Conservation (phyloP, 1,140 invertebrate genomes). For the Steinernema feltiae region DNA sequence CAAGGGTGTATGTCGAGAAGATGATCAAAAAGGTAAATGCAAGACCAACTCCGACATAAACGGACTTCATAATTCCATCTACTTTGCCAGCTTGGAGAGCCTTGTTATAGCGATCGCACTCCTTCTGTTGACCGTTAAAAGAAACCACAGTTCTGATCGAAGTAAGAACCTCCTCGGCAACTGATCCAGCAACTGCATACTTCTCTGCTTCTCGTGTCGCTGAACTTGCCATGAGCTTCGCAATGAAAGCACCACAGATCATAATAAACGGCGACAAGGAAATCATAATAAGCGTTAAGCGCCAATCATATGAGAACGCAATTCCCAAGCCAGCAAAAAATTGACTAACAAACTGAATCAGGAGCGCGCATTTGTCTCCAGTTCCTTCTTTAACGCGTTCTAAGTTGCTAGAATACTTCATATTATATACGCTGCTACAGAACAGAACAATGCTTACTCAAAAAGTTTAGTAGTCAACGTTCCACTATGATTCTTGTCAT, state of each 20-base stretch:
- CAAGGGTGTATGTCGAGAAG: constrained; percentile 39
- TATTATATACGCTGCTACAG: neutral
- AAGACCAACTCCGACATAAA: constrained; percentile 34
- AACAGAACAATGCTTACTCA: constrained; percentile 72
- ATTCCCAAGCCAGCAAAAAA: constrained; percentile 38
- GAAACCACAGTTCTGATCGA: constrained; percentile 72
- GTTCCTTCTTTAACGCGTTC: constrained; percentile 78
- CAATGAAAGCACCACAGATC: constrained; percentile 35
- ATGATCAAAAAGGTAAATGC: constrained; percentile 38
- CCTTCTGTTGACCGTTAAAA: constrained; percentile 71
- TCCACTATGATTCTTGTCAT: constrained; percentile 75
- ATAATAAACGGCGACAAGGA: constrained; percentile 38
- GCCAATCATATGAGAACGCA: constrained; percentile 38
- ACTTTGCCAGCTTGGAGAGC: constrained; percentile 30
- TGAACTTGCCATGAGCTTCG: constrained; percentile 40
- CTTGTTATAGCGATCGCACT: constrained; percentile 56
- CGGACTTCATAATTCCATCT: constrained; percentile 38
- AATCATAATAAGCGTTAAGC: constrained; percentile 40
- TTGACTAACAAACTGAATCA: constrained; percentile 63
- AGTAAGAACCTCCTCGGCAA: constrained; percentile 73
- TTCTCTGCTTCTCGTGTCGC: constrained; percentile 71
- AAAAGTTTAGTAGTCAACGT: constrained; percentile 79
- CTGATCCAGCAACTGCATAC: constrained; percentile 69
- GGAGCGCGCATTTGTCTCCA: constrained; percentile 75
- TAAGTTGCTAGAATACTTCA: constrained; percentile 67